Conservation (phyloP, 2,888 invertebrate species). For the Eilema depressum region DNA sequence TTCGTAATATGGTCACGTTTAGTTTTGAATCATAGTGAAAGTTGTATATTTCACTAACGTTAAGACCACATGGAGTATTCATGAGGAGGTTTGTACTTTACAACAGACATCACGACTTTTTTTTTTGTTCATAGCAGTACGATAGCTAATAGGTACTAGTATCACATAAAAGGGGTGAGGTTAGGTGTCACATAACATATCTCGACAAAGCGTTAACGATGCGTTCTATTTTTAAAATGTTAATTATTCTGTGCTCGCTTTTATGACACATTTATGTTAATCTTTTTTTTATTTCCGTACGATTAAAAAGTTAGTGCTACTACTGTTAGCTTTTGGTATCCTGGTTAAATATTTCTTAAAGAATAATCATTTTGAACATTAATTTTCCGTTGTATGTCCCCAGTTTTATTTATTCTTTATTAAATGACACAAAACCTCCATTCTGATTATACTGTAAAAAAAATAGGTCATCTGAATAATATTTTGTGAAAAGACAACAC, state of each 20-base stretch:
- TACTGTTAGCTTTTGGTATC: not conserved
- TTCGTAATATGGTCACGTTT: conserved; percentile 53
- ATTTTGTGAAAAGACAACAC: not conserved
- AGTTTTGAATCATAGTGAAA: conserved; percentile 50
- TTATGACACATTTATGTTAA: not conserved
- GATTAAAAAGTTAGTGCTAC: not conserved
- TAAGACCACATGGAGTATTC: not conserved
- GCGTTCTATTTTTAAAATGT: not conserved
- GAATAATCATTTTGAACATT: not conserved
- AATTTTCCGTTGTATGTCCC: not conserved
- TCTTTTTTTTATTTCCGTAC: not conserved
- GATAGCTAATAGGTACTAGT: not conserved
- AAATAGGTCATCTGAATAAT: not conserved
- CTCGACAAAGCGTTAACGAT: not conserved
- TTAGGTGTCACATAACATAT: not conserved
- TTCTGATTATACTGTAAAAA: not conserved
- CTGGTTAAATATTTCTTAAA: not conserved
- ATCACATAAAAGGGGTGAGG: not conserved
- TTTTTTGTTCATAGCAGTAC: conserved; percentile 1
- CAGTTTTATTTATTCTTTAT: not conserved
- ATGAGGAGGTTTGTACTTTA: conserved; percentile 9
- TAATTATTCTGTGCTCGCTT: not conserved
- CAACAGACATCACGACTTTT: conserved; percentile 12
- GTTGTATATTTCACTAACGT: conserved; percentile 28
- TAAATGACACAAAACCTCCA: not conserved